Evolutionary conservation across 2,113 vertebrate genomes (phyloP).

Genomic region (Clupea harengus): DNA sequence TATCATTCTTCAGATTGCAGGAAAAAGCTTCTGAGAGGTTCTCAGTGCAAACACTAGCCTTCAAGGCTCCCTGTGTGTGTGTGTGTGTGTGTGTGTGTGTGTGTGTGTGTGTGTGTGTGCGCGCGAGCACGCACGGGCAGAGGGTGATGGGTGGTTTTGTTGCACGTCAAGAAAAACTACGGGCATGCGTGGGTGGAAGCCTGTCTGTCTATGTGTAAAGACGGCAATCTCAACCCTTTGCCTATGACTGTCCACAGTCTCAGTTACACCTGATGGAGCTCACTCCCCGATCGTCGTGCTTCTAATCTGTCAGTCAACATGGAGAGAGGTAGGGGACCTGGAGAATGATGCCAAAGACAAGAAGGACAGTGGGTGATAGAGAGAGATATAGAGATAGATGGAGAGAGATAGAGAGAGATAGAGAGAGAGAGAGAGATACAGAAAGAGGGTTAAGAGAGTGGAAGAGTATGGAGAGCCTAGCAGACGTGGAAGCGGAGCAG

Average conservation of each 20-base stretch:
- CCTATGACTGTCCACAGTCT: no score
- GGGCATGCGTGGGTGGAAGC: background rate
- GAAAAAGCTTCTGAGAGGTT: background rate
- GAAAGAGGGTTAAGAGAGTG: background rate
- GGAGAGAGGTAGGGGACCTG: background rate
- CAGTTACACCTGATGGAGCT: background rate
- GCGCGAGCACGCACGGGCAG: background rate
- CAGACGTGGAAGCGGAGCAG: background rate
- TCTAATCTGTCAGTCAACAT: background rate
- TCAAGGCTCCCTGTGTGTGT: background rate
- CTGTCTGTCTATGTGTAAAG: background rate
- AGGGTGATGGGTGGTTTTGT: background rate
- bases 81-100: background rate
- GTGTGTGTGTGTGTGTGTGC: no score
- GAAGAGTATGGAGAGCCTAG: background rate
- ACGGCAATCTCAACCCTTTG: no score
- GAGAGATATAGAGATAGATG: background rate
- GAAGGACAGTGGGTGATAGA: background rate
- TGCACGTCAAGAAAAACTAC: background rate
- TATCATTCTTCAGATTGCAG: background rate
- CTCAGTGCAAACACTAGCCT: background rate
- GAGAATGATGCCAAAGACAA: no score
- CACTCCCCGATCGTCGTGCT: background rate
- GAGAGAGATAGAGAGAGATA: background rate
- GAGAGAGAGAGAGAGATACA: background rate